Evolutionary conservation across 2,888 invertebrate species (phyloP).

Genomic region (Leistus spinibarbis): DNA sequence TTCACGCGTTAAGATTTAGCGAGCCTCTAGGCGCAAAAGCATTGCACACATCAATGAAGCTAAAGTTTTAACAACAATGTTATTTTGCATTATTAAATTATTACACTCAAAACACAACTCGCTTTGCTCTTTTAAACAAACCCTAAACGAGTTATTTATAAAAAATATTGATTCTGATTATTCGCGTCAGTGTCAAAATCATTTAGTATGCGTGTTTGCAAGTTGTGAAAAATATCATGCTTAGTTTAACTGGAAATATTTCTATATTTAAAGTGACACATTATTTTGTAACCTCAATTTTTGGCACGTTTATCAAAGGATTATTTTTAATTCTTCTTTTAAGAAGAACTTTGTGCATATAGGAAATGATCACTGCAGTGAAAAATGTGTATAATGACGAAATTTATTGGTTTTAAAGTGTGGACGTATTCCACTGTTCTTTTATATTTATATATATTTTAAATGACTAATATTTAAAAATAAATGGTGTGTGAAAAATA

Average conservation of each 20-base stretch:
- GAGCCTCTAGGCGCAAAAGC: background rate
- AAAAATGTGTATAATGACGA: background rate
- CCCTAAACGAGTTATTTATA: too few species aligned
- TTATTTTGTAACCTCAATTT: background rate
- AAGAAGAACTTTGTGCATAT: background rate
- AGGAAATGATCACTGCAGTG: too few species aligned
- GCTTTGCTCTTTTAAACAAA: too few species aligned
- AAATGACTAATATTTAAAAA: too few species aligned
- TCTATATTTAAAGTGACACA: background rate
- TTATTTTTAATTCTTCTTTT: background rate
- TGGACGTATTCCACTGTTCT: too few species aligned
- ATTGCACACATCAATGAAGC: background rate
- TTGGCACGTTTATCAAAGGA: background rate
- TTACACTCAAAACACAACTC: background rate
- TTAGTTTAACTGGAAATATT: background rate
- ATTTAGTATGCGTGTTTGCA: background rate
- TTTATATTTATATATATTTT: too few species aligned
- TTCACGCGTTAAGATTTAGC: background rate
- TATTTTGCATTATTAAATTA: background rate
- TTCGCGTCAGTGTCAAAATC: background rate
- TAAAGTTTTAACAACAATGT: background rate
- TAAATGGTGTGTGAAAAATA: too few species aligned
- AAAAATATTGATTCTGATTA: too few species aligned
- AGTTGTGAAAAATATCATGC: background rate
- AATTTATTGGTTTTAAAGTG: too few species aligned